Evolutionary conservation across 2,888 invertebrate species (phyloP).

Genomic region (Malachius bipustulatus): DNA sequence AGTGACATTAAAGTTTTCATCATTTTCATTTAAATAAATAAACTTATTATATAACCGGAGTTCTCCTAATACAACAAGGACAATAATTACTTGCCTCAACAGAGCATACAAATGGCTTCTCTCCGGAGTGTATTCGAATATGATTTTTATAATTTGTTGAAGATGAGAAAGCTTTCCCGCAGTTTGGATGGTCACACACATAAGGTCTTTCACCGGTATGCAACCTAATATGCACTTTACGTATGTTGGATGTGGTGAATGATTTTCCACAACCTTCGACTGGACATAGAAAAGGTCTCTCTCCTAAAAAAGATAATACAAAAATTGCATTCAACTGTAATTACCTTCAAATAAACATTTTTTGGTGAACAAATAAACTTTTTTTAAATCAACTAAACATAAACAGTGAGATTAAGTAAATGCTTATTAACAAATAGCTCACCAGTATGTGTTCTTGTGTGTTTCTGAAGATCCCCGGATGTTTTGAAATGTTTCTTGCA

Average conservation of each 20-base stretch:
- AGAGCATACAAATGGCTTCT: constrained; percentile 53
- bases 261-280: constrained; percentile 49
- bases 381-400: not conserved
- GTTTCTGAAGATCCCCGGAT: constrained; percentile 35
- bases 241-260: constrained; percentile 57
- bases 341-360: not conserved
- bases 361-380: not conserved
- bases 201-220: constrained; percentile 59
- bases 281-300: constrained; percentile 42
- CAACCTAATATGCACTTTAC: constrained; percentile 53
- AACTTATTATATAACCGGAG: too few species aligned
- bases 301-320: constrained; percentile 27
- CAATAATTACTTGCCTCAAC: constrained; percentile 34
- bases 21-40: too few species aligned
- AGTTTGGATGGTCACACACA: constrained; percentile 44
- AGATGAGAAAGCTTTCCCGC: constrained; percentile 52
- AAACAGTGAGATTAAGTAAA: not conserved
- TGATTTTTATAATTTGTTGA: constrained; percentile 60
- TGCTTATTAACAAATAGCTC: constrained; percentile 5
- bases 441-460: constrained; percentile 36
- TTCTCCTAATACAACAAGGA: too few species aligned
- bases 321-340: too few species aligned
- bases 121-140: constrained; percentile 54
- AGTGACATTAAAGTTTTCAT: too few species aligned
- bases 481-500: constrained; percentile 34